phyloP scores from a whole-genome alignment of 2,113 vertebrate species.

The Hipposideros armiger region DNA sequence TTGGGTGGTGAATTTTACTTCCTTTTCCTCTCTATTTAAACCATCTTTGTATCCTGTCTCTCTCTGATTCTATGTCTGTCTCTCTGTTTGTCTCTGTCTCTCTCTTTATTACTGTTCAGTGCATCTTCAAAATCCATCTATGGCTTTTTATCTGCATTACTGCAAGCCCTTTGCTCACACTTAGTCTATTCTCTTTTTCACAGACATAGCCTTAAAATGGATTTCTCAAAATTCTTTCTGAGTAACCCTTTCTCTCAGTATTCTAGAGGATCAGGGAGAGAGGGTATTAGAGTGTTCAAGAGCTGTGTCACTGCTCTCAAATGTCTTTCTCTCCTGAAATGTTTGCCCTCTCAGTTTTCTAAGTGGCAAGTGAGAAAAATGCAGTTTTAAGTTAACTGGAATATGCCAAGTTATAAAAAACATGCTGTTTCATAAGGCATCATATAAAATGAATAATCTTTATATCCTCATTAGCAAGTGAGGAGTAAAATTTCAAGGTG shows the following conservation, averaged over 20 bases:
- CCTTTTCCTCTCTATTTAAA: neutral
- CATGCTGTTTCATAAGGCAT: neutral
- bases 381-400: neutral
- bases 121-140: neutral
- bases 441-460: conserved; percentile 48
- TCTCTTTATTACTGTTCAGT: neutral
- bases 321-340: neutral
- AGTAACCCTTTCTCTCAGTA: neutral
- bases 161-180: neutral
- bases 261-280: neutral
- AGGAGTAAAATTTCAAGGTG: conserved; percentile 54
- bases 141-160: neutral
- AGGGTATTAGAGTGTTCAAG: neutral
- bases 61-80: neutral
- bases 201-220: neutral
- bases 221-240: neutral
- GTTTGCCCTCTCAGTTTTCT: neutral
- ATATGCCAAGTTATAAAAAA: neutral
- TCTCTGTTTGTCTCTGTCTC: neutral
- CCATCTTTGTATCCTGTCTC: neutral
- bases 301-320: neutral
- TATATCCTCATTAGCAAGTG: conserved; percentile 50
- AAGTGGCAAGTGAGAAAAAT: neutral
- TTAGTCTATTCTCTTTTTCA: neutral
- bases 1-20: neutral